phyloP scores from a whole-genome alignment of 2,113 vertebrate genomes.

The Hippolais icterina region DNA sequence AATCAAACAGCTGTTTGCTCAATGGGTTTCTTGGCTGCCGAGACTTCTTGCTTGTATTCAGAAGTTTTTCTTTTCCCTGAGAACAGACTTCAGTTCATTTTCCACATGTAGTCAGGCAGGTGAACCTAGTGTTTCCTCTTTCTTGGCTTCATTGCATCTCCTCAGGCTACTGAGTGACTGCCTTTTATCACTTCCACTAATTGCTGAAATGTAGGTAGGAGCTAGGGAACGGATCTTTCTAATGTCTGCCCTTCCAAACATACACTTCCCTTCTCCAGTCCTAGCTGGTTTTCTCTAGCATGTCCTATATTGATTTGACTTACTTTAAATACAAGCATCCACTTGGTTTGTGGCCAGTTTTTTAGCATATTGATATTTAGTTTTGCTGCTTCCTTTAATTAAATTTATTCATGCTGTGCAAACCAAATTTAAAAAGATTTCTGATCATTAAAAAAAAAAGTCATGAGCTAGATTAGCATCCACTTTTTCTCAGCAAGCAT shows the following conservation, averaged over 20 bases:
- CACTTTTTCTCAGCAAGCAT: neutral
- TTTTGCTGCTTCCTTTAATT: constrained; percentile 31
- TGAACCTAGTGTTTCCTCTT: neutral
- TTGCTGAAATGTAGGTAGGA: neutral
- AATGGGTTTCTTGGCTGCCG: neutral
- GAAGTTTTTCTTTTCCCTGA: neutral
- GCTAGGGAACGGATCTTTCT: neutral
- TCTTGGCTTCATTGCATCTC: neutral
- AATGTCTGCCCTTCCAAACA: neutral
- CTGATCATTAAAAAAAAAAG: neutral
- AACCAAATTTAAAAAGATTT: neutral
- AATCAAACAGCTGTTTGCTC: neutral
- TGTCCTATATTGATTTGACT: neutral
- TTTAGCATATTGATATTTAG: neutral
- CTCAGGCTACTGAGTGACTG: neutral
- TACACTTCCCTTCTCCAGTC: neutral
- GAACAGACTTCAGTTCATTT: neutral
- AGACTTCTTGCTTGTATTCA: neutral
- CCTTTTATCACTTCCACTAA: neutral
- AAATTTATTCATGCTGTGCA: constrained; percentile 1
- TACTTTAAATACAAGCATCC: neutral
- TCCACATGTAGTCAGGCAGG: neutral
- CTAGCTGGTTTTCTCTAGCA: neutral
- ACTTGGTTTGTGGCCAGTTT: neutral
- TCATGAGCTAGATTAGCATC: neutral